Percentiles rank a stretch among this genome's conserved stretches.
phyloP scores from a whole-genome alignment of 2,797 vertebrate species.

The Rhinophrynus dorsalis region DNA sequence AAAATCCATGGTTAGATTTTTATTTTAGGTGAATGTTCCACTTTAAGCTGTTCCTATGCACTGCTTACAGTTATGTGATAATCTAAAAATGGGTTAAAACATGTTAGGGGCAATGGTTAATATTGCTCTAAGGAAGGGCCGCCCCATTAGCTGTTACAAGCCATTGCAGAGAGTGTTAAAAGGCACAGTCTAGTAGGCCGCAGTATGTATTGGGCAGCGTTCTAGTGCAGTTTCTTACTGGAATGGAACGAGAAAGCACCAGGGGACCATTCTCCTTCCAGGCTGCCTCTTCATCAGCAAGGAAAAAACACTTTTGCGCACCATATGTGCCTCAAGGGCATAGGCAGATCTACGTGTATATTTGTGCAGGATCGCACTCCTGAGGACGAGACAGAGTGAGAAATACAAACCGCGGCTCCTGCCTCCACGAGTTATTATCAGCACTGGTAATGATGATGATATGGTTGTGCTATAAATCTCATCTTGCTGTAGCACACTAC shows the following conservation, averaged over 20 bases:
- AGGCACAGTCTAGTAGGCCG: conserved; percentile 14
- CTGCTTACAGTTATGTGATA: too few relatives aligned
- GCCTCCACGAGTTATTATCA: conserved; percentile 25
- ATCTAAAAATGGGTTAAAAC: too few relatives aligned
- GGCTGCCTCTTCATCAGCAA: conserved; percentile 37
- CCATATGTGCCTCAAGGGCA: conserved; percentile 37
- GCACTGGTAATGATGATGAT: conserved; percentile 23
- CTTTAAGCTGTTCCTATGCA: too few relatives aligned
- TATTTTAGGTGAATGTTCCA: too few relatives aligned
- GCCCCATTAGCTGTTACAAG: conserved; percentile 1
- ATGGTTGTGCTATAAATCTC: conserved; percentile 17
- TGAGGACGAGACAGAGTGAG: conserved; percentile 42
- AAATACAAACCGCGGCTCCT: conserved; percentile 40
- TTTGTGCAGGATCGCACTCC: conserved; percentile 43
- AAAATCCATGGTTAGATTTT: too few relatives aligned
- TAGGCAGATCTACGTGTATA: conserved; percentile 39
- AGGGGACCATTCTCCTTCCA: conserved; percentile 36
- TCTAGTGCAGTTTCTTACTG: conserved; percentile 25
- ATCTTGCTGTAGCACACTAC: neutral
- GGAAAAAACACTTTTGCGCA: conserved; percentile 46
- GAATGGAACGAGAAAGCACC: conserved; percentile 32
- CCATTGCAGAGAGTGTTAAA: conserved; percentile 4
- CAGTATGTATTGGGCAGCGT: conserved; percentile 9
- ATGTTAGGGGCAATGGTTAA: neutral
- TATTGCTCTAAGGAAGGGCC: neutral